Evolutionary conservation across 2,888 invertebrate genomes (phyloP), one percentile per base, ranked within the genome.

Genomic region (Napeogenes inachia): DNA sequence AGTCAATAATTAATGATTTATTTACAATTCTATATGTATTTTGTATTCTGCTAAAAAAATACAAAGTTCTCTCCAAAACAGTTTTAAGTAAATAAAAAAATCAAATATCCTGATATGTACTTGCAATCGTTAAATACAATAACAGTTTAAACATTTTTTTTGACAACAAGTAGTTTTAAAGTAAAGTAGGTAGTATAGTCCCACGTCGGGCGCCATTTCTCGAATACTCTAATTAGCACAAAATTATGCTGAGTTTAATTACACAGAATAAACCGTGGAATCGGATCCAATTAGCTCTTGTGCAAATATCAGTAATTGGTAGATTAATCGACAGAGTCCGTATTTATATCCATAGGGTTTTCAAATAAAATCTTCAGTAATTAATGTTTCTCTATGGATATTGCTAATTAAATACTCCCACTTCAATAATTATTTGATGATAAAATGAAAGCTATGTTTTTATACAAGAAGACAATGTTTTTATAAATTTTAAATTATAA

Each of bases 241-340:
- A 70, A 69, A 70, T 70, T 65, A 68, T 61, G 60, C 67, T 66
- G 57, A 54, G 65, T 63, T 60, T 65, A 67, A 68, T 68, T 64
- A 69, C 64, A 64, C 67, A 57, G 73, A 74, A 75, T 73, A 74
- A 76, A 77, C 73, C 74, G 74, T 69, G 71, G 68, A 68, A 67
- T 64, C 66, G 71, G 73, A 81, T 78, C 82, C 84, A 83, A 85
- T 85, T 85, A 86, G 79, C 69, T 71, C 76, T 75, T 75, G 80
- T 78, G 71, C 80, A 86, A 87, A 86, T 80, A 82, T 73, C 76
- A 72, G 79, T 84, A 85, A 86, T 86, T 82, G 84, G 75, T 64
- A 73, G 80, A 77, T 80, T 82, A 81, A 84, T 84, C 73, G 80
- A 73, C 75, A 66, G 66, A 57, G 58, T 66, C 61, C 57, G 60